Evolutionary conservation across 1,140 invertebrate species (phyloP).

Genomic region (Drosophila saltans): DNA sequence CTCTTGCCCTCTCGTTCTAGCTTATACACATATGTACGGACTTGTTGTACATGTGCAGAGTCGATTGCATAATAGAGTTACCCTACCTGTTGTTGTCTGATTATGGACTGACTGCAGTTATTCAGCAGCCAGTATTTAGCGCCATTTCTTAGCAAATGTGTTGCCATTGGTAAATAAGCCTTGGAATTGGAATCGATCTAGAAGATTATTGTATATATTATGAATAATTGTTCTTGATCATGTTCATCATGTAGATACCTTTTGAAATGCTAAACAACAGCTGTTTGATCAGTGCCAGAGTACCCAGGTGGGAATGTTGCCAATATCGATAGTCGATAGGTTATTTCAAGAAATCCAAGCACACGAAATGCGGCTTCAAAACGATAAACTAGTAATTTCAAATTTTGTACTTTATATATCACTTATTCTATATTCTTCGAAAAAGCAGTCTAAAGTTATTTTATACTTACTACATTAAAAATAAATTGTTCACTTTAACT

Average conservation of each 20-base stretch:
- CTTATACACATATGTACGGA: conserved; percentile 13
- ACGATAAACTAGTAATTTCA: too few species aligned
- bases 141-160: conserved; percentile 66
- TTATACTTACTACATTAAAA: too few species aligned
- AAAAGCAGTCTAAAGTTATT: too few species aligned
- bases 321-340: not conserved
- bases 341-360: too few species aligned
- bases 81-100: conserved; percentile 24
- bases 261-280: conserved; percentile 6
- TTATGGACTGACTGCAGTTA: conserved; percentile 31
- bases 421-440: too few species aligned
- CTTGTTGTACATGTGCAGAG: conserved; percentile 16
- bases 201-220: conserved; percentile 1
- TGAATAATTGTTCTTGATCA: not conserved
- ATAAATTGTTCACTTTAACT: too few species aligned
- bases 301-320: not conserved
- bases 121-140: conserved; percentile 58
- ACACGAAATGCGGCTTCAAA: too few species aligned
- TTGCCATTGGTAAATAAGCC: conserved; percentile 50
- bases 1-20: conserved; percentile 39
- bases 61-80: conserved; percentile 57
- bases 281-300: not conserved
- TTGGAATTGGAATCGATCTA: conserved; percentile 1
- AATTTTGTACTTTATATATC: too few species aligned
- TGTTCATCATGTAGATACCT: conserved; percentile 4